These are phyloP conservation scores for Hemicentrotus pulcherrimus DNA, from an alignment of 35 echinoderm and acorn worm genomes.

Conservation along the genomic window DNA sequence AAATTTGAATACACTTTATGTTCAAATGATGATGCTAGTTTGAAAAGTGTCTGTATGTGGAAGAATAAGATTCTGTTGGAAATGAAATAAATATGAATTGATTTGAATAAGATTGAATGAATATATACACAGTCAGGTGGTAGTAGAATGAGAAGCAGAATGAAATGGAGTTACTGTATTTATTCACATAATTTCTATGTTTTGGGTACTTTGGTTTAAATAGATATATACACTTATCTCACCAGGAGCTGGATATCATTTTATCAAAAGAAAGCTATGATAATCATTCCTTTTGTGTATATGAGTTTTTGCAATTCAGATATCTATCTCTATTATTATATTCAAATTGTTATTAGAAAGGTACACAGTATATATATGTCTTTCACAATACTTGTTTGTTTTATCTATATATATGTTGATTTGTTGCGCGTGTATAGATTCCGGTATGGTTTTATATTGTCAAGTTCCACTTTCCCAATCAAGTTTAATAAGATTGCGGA, in stretches of 20 bases:
- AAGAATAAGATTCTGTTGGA: neutral
- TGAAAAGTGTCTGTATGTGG: neutral
- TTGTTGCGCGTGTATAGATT: neutral
- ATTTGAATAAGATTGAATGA: neutral
- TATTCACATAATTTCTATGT: neutral
- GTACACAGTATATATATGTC: neutral
- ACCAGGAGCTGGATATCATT: neutral
- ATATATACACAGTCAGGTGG: neutral
- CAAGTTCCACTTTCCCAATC: neutral
- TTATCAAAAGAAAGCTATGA: neutral
- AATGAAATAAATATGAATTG: no score
- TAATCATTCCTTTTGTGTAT: neutral
- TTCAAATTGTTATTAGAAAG: neutral
- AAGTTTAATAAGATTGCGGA: no score
- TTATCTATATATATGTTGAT: neutral
- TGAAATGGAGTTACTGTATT: neutral
- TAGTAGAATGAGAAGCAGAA: neutral
- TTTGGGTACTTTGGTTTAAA: neutral
- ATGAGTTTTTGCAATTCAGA: neutral
- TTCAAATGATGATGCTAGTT: neutral
- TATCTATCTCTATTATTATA: neutral
- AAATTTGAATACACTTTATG: no score
- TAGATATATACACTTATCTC: neutral
- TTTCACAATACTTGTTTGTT: neutral
- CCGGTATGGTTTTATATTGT: neutral